Conservation (phyloP, 92 coral and sea anemone genomes). For the Blastomussa wellsi region DNA sequence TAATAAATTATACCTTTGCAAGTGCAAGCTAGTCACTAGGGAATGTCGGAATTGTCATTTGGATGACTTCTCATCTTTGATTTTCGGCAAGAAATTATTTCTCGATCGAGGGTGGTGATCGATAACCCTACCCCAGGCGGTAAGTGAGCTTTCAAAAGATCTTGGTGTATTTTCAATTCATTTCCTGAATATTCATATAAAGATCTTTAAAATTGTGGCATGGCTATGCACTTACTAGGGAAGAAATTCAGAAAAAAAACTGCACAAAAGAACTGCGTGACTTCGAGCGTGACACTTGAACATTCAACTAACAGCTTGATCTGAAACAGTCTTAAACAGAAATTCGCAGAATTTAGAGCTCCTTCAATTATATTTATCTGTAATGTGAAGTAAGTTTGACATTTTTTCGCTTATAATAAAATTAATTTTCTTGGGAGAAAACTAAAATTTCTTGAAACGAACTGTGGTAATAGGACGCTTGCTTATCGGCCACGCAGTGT, state of each 20-base stretch:
- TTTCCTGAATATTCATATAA: too few species aligned
- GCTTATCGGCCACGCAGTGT: conserved; percentile 17
- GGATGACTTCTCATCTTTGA: conserved; percentile 11
- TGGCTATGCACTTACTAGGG: not conserved
- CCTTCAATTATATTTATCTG: conserved; percentile 8
- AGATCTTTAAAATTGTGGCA: not conserved
- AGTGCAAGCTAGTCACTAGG: conserved; percentile 6
- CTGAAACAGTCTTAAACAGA: too few species aligned
- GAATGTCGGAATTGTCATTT: conserved; percentile 20
- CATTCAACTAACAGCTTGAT: too few species aligned
- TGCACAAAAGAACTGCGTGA: not conserved
- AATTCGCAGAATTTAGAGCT: not conserved
- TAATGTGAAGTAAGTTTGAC: conserved; percentile 4
- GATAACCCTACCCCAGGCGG: too few species aligned
- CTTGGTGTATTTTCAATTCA: too few species aligned
- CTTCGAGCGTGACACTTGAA: not conserved
- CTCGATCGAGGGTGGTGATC: conserved; percentile 27
- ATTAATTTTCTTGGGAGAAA: too few species aligned
- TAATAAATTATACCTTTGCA: too few species aligned
- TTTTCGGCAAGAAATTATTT: too few species aligned
- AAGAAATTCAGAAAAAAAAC: not conserved
- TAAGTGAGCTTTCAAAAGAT: too few species aligned
- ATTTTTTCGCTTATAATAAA: conserved; percentile 24
- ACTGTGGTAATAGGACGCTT: conserved; percentile 29
- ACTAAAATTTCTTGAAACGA: conserved; percentile 17